Percentiles rank a stretch among this genome's conserved stretches.
Evolutionary conservation across 2,797 vertebrate genomes (phyloP).

Genomic region (Neomorphus geoffroyi): DNA sequence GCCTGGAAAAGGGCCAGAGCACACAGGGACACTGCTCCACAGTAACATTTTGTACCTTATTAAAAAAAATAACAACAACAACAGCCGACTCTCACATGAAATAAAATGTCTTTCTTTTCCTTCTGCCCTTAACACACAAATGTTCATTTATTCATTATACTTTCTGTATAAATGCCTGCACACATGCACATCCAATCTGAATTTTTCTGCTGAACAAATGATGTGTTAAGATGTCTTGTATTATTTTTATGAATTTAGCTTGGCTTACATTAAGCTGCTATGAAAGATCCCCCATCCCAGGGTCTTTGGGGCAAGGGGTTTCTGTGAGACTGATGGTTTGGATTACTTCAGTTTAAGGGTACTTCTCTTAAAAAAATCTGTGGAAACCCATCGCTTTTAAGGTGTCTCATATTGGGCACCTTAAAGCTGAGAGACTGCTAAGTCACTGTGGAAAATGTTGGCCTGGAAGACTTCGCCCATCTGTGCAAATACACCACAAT

Average conservation of each 20-base stretch:
- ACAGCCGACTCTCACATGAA: not conserved
- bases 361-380: not conserved
- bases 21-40: slow-evolving; percentile 20
- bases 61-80: not conserved
- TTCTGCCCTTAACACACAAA: not conserved
- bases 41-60: slow-evolving; percentile 57
- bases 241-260: not conserved
- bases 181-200: not conserved
- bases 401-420: not conserved
- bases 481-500: slow-evolving; percentile 52
- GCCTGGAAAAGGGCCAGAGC: slow-evolving; percentile 45
- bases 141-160: not conserved
- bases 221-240: not conserved
- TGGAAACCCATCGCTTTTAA: not conserved
- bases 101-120: not conserved
- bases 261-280: not conserved
- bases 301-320: not conserved
- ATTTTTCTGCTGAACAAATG: not conserved
- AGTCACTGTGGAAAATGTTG: slow-evolving; percentile 37
- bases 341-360: not conserved
- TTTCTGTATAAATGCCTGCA: not conserved
- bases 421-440: not conserved
- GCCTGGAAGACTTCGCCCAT: slow-evolving; percentile 22
- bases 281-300: not conserved
- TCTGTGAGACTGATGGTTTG: not conserved